These are phyloP conservation scores for Argya squamiceps DNA, from an alignment of 2,797 vertebrate species.

Conservation along the genomic window DNA sequence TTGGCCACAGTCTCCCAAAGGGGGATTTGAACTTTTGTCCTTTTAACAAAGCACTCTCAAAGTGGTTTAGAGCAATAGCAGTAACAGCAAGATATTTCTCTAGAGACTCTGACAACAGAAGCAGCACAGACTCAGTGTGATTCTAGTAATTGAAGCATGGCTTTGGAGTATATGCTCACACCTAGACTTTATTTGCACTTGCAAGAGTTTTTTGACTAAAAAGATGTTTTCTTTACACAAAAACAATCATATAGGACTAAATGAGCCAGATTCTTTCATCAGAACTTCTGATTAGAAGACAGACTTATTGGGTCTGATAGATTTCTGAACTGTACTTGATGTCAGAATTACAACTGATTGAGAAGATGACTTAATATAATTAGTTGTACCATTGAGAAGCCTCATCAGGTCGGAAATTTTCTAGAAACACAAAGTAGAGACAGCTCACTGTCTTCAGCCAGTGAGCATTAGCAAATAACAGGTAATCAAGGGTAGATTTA, in stretches of 20 bases:
- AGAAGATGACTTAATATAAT: neutral
- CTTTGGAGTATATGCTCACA: neutral
- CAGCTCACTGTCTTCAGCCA: neutral
- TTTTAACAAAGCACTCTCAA: constrained; percentile 27
- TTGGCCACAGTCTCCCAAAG: neutral
- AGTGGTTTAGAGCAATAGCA: neutral
- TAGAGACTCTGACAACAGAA: neutral
- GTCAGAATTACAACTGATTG: neutral
- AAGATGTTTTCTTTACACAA: neutral
- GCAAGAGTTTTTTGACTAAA: neutral
- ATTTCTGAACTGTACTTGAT: neutral
- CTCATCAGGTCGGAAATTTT: neutral
- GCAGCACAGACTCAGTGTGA: neutral
- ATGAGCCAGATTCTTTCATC: neutral
- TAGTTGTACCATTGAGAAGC: neutral
- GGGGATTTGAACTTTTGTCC: neutral
- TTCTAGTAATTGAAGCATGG: neutral
- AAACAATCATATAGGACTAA: neutral
- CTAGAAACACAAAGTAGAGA: neutral
- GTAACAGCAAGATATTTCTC: neutral
- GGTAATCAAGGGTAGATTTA: neutral
- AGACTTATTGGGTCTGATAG: neutral
- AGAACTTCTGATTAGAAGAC: neutral
- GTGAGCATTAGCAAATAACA: neutral
- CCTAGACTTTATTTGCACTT: neutral